phyloP scores from a whole-genome alignment of 1,140 invertebrate genomes.

The Lordiphosa collinella region DNA sequence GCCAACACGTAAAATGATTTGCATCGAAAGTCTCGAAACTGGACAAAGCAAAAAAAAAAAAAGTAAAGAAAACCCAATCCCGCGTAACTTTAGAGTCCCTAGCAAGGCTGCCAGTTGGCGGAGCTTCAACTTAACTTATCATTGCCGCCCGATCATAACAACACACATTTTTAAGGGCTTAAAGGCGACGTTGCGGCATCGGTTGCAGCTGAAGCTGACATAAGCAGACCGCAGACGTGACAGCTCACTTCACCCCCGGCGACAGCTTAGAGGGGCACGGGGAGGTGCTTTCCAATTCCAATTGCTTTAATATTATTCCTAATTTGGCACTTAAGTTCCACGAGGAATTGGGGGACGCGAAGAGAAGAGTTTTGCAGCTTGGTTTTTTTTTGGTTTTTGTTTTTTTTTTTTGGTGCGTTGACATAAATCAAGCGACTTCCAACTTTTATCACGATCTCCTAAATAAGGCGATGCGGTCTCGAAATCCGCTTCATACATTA shows the following conservation, averaged over 20 bases:
- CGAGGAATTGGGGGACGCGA: conserved; percentile 10
- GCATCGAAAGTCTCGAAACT: conserved; percentile 50
- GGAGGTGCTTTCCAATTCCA: conserved; percentile 16
- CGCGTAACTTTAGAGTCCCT: conserved; percentile 67
- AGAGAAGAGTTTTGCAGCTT: not conserved
- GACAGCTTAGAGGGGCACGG: conserved; percentile 43
- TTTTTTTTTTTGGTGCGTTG: conserved; percentile 48
- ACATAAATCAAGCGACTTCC: conserved; percentile 80
- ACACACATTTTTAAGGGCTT: conserved; percentile 78
- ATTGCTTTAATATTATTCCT: conserved; percentile 70
- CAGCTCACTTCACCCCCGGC: conserved; percentile 67
- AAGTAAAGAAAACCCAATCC: conserved; percentile 38
- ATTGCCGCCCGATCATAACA: conserved; percentile 72
- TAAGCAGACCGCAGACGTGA: conserved; percentile 77
- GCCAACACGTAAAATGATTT: conserved; percentile 78
- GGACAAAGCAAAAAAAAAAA: too few relatives aligned
- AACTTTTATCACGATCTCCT: conserved; percentile 80
- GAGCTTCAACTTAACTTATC: conserved; percentile 56
- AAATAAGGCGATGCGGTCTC: conserved; percentile 74
- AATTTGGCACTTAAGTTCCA: conserved; percentile 69
- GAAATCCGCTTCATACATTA: conserved; percentile 73
- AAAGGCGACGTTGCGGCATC: conserved; percentile 31
- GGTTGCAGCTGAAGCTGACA: conserved; percentile 69
- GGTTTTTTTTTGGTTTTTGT: not conserved
- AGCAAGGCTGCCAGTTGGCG: conserved; percentile 55